Conservation (phyloP, 2,797 vertebrate genomes). For the Hoplostethus mediterraneus region DNA sequence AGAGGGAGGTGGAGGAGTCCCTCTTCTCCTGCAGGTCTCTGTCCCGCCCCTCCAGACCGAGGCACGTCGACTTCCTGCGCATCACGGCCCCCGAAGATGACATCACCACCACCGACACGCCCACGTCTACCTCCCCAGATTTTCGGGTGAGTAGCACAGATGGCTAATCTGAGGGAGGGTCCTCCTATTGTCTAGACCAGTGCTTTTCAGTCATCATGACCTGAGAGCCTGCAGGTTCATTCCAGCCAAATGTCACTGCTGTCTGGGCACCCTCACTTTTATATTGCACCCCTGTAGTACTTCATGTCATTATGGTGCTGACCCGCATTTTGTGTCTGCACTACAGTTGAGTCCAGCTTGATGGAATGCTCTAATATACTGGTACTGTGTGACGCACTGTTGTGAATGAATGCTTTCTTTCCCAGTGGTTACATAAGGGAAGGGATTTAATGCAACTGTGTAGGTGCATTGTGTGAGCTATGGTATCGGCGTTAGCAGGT, state of each 20-base stretch:
- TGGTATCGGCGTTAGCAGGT: slow-evolving; percentile 1
- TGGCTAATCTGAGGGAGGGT: not conserved
- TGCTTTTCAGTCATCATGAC: not conserved
- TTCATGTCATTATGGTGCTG: slow-evolving; percentile 12
- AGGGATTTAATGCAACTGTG: slow-evolving; percentile 45
- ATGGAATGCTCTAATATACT: slow-evolving; percentile 13
- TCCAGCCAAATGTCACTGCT: too few relatives aligned
- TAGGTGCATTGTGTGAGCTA: slow-evolving; percentile 44
- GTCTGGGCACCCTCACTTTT: too few relatives aligned
- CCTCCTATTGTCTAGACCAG: not conserved
- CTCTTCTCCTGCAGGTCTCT: slow-evolving; percentile 63
- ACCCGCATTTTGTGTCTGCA: slow-evolving; percentile 5
- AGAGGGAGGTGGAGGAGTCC: slow-evolving; percentile 75
- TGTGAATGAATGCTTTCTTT: slow-evolving; percentile 56
- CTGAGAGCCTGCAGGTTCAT: too few relatives aligned
- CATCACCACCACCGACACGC: slow-evolving; percentile 46
- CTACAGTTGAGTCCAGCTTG: not conserved
- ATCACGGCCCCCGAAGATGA: slow-evolving; percentile 75
- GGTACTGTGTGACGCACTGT: slow-evolving; percentile 19
- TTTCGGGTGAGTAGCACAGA: slow-evolving; percentile 64
- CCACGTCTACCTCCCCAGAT: slow-evolving; percentile 42
- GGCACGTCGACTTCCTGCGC: slow-evolving; percentile 72
- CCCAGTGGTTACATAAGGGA: slow-evolving; percentile 54
- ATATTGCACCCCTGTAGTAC: too few relatives aligned
- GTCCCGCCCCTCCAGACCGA: slow-evolving; percentile 69